Percentiles rank a stretch among this genome's conserved stretches.
Evolutionary conservation across 2,113 vertebrate species (phyloP).

Genomic region (Nematolebias whitei): DNA sequence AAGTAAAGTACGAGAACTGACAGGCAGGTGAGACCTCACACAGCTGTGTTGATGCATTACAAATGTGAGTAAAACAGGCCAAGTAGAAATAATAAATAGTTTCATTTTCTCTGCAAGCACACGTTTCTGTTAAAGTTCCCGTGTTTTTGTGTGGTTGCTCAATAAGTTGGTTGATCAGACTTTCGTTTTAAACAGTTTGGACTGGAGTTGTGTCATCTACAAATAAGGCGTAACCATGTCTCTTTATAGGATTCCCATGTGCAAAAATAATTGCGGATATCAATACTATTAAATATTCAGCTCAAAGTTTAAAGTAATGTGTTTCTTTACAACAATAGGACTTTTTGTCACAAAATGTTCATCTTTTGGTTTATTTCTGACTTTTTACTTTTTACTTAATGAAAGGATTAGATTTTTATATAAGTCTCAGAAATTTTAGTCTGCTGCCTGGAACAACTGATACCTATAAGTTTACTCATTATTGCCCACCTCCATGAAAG

Average conservation of each 20-base stretch:
- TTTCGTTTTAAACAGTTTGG: slow-evolving; percentile 31
- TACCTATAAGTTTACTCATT: too few relatives aligned
- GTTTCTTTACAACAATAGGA: neutral
- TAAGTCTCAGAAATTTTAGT: too few relatives aligned
- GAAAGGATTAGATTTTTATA: too few relatives aligned
- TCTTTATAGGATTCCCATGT: neutral
- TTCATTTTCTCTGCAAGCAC: slow-evolving; percentile 12
- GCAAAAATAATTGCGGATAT: neutral
- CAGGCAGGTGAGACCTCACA: slow-evolving; percentile 65
- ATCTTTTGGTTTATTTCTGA: neutral
- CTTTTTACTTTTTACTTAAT: neutral
- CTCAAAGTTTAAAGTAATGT: neutral
- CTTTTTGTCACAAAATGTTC: neutral
- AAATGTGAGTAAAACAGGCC: slow-evolving; percentile 16
- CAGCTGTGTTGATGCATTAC: slow-evolving; percentile 32
- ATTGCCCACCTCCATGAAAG: too few relatives aligned
- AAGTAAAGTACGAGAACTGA: slow-evolving; percentile 11
- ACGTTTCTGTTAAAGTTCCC: neutral
- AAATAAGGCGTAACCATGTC: neutral
- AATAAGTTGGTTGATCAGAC: neutral
- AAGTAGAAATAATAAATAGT: slow-evolving; percentile 19
- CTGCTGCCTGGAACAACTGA: too few relatives aligned
- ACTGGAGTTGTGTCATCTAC: slow-evolving; percentile 3
- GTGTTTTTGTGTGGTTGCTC: slow-evolving; percentile 4
- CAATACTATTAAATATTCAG: neutral